Percentiles rank a stretch among this genome's conserved stretches.
phyloP scores from a whole-genome alignment of 2,888 invertebrate genomes.

The Hesperia comma region DNA sequence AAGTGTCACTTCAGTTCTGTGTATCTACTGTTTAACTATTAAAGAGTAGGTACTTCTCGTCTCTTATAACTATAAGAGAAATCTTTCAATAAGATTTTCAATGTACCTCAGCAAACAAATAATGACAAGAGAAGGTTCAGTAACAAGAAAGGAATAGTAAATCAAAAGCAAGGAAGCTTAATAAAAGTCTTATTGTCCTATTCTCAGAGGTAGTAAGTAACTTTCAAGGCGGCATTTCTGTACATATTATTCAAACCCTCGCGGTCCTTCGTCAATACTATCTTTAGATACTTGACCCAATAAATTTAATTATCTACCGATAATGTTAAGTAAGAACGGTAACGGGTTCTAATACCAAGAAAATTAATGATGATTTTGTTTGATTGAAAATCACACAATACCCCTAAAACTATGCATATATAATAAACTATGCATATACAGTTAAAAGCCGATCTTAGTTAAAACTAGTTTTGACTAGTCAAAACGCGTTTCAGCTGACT shows the following conservation, averaged over 20 bases:
- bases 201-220: slow-evolving; percentile 76
- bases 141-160: slow-evolving; percentile 55
- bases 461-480: too few relatives aligned
- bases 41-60: too few relatives aligned
- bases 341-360: background rate
- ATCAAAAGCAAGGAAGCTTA: slow-evolving; percentile 81
- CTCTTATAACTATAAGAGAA: too few relatives aligned
- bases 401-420: too few relatives aligned
- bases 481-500: too few relatives aligned
- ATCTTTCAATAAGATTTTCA: too few relatives aligned
- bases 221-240: slow-evolving; percentile 63
- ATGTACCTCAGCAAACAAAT: slow-evolving; percentile 18
- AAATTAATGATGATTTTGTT: background rate
- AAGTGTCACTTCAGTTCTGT: too few relatives aligned
- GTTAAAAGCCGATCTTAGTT: too few relatives aligned
- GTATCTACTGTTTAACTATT: too few relatives aligned
- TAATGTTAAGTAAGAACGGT: background rate
- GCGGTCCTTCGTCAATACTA: slow-evolving; percentile 66
- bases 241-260: slow-evolving; percentile 55
- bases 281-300: slow-evolving; percentile 59
- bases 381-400: slow-evolving; percentile 38
- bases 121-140: slow-evolving; percentile 66
- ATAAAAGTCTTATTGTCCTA: slow-evolving; percentile 81
- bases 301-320: slow-evolving; percentile 57
- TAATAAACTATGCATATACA: too few relatives aligned